Percentiles rank a stretch among this genome's conserved stretches.
Evolutionary conservation across 1,140 invertebrate species (phyloP).

Genomic region (Drosophila murphyi): DNA sequence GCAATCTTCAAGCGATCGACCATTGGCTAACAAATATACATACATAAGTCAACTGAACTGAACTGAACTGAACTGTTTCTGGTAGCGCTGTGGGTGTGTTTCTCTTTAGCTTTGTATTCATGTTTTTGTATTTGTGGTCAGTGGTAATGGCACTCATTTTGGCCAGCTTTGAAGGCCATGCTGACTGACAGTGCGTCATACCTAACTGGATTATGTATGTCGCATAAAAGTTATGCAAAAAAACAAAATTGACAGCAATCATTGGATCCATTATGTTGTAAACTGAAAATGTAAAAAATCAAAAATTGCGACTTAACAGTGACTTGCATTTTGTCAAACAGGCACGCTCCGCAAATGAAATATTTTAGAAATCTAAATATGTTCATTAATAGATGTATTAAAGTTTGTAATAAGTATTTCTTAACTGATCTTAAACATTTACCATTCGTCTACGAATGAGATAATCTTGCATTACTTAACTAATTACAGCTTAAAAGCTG

Average conservation of each 20-base stretch:
- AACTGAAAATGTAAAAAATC: constrained; percentile 9
- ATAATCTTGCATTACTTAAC: too few relatives aligned
- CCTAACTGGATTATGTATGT: constrained; percentile 23
- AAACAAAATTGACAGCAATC: constrained; percentile 29
- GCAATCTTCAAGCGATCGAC: constrained; percentile 1
- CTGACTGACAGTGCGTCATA: constrained; percentile 30
- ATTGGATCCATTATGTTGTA: background rate
- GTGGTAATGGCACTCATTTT: constrained; percentile 36
- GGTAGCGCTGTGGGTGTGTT: background rate
- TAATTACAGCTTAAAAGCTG: too few relatives aligned
- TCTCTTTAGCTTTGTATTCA: background rate
- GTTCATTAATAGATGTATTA: too few relatives aligned
- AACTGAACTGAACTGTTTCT: background rate
- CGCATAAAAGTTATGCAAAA: constrained; percentile 37
- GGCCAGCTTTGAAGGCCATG: constrained; percentile 44
- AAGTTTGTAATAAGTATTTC: background rate
- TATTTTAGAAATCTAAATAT: background rate
- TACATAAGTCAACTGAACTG: constrained; percentile 1
- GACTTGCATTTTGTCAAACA: constrained; percentile 41
- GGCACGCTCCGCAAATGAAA: constrained; percentile 3
- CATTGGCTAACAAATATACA: background rate
- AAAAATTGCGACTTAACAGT: constrained; percentile 3
- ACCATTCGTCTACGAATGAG: background rate
- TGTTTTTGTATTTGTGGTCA: constrained; percentile 26
- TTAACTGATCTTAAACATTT: background rate